Percentiles rank a stretch among this genome's conserved stretches.
Evolutionary conservation across 2,888 invertebrate species (phyloP).

Genomic region (Phengaris alcon): DNA sequence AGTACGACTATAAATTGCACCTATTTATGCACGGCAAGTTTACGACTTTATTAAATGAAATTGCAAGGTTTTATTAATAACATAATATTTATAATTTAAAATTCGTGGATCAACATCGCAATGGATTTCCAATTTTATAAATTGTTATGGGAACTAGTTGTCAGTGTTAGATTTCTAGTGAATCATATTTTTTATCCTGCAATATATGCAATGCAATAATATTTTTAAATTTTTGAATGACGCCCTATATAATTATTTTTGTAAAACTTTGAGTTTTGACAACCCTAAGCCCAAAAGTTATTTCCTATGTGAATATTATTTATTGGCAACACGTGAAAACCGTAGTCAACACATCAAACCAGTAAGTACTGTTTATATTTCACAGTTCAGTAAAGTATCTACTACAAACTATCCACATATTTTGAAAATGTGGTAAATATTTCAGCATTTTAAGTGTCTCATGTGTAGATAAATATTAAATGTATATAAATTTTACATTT

Average conservation of each 20-base stretch:
- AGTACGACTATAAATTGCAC: background rate
- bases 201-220: too few relatives aligned
- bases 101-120: background rate
- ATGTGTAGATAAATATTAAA: too few relatives aligned
- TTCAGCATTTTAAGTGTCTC: too few relatives aligned
- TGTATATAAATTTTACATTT: too few relatives aligned
- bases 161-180: too few relatives aligned
- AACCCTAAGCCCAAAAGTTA: slow-evolving; percentile 11
- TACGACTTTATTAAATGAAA: too few relatives aligned
- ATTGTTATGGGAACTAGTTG: background rate
- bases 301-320: slow-evolving; percentile 22
- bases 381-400: background rate
- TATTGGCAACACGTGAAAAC: slow-evolving; percentile 18
- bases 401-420: too few relatives aligned
- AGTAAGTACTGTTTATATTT: slow-evolving; percentile 8
- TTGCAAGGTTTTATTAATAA: background rate
- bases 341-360: slow-evolving; percentile 20
- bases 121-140: background rate
- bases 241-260: too few relatives aligned
- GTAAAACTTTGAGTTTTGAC: background rate
- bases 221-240: too few relatives aligned
- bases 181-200: too few relatives aligned
- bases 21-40: background rate
- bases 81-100: background rate
- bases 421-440: too few relatives aligned